Percentiles rank a stretch among this genome's conserved stretches.
phyloP scores from a whole-genome alignment of 2,113 vertebrate genomes.

The Scytalopus superciliaris region DNA sequence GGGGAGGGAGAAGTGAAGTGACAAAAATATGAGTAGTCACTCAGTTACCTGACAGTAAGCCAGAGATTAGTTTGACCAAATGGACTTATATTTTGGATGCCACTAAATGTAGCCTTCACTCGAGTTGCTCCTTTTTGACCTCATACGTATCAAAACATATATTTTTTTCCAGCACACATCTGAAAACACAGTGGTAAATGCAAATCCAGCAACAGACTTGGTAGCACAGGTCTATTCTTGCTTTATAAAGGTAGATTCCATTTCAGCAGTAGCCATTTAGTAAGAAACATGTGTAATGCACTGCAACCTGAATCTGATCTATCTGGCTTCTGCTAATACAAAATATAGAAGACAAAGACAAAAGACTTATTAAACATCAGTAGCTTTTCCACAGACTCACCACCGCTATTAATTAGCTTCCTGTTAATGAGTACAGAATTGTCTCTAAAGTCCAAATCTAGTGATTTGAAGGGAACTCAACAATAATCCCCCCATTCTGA shows the following conservation, averaged over 20 bases:
- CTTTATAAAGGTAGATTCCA: neutral
- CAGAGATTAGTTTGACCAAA: neutral
- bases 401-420: neutral
- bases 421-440: neutral
- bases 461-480: neutral
- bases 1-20: neutral
- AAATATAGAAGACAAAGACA: neutral
- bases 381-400: neutral
- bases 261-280: neutral
- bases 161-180: neutral
- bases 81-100: neutral
- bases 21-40: neutral
- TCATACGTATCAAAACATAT: neutral
- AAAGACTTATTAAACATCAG: neutral
- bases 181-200: neutral
- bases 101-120: neutral
- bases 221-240: neutral
- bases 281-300: neutral
- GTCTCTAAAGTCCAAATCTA: neutral
- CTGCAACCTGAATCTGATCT: neutral
- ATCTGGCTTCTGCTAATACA: rapidly evolving
- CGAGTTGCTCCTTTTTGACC: neutral
- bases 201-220: neutral
- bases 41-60: neutral
- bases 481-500: neutral